These are phyloP conservation scores for Siderastrea siderea DNA, from an alignment of 92 coral and sea anemone genomes.

Conservation along the genomic window DNA sequence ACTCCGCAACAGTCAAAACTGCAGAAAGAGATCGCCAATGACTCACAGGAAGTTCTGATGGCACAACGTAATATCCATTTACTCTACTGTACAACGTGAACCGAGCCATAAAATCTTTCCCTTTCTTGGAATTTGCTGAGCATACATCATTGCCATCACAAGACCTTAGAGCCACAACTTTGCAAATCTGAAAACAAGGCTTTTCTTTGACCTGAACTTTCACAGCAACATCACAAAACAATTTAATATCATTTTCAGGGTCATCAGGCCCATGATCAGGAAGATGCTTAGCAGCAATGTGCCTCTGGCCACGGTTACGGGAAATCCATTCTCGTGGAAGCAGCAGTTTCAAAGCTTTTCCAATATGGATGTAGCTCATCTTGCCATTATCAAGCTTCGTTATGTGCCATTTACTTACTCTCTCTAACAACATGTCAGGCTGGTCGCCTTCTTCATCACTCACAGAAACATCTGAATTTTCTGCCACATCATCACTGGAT, in stretches of 20 bases:
- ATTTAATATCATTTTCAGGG: slow-evolving; percentile 8
- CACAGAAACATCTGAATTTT: background rate
- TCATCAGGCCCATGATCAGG: slow-evolving; percentile 28
- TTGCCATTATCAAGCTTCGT: slow-evolving; percentile 9
- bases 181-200: slow-evolving; percentile 11
- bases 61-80: background rate
- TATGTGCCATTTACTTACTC: slow-evolving; percentile 2
- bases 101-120: background rate
- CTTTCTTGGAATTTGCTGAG: slow-evolving; percentile 24
- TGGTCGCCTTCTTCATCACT: background rate
- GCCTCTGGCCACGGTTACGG: slow-evolving; percentile 37
- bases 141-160: slow-evolving; percentile 21
- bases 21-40: slow-evolving; percentile 26
- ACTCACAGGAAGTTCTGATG: slow-evolving; percentile 19
- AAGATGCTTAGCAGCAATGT: slow-evolving; percentile 21
- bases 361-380: slow-evolving; percentile 11
- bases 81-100: slow-evolving; percentile 20
- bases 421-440: background rate
- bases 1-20: background rate
- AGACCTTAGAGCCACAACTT: slow-evolving; percentile 23
- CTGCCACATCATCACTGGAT: background rate
- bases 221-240: slow-evolving; percentile 40
- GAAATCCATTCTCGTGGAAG: slow-evolving; percentile 42
- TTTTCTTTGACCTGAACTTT: slow-evolving; percentile 15
- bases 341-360: slow-evolving; percentile 32